Conservation (phyloP, 2,113 vertebrate species). For the Rafetus swinhoei region DNA sequence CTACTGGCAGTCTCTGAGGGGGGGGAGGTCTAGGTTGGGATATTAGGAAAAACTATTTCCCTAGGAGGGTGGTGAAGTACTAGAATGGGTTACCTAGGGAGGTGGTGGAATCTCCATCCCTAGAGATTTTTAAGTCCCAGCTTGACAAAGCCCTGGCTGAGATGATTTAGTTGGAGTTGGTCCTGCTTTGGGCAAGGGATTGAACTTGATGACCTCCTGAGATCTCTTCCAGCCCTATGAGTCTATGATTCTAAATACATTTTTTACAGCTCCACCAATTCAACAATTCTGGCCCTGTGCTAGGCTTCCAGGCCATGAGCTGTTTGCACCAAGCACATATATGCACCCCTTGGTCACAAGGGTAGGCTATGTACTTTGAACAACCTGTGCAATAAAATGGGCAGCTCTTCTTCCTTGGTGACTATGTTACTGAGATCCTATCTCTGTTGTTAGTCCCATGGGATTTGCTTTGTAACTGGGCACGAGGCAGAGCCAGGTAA, state of each 20-base stretch:
- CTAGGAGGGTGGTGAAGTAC: background rate
- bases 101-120: too few species aligned
- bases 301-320: background rate
- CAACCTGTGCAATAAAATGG: background rate
- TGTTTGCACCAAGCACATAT: accelerated
- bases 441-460: background rate
- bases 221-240: too few species aligned
- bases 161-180: too few species aligned
- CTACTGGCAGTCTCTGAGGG: background rate
- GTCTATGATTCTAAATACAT: too few species aligned
- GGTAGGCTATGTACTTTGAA: background rate
- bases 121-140: too few species aligned
- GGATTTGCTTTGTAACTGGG: background rate
- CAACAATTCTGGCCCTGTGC: background rate
- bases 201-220: too few species aligned
- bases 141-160: too few species aligned
- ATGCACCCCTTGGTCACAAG: background rate
- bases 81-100: too few species aligned
- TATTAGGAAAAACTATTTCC: background rate
- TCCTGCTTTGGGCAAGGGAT: too few species aligned
- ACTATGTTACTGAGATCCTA: background rate
- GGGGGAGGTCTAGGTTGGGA: too few species aligned
- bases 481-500: background rate
- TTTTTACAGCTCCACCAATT: background rate
- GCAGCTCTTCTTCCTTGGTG: background rate